Base-by-base conservation (phyloP, 1,140 invertebrate genomes). In the Bombus soroeensis region DNA sequence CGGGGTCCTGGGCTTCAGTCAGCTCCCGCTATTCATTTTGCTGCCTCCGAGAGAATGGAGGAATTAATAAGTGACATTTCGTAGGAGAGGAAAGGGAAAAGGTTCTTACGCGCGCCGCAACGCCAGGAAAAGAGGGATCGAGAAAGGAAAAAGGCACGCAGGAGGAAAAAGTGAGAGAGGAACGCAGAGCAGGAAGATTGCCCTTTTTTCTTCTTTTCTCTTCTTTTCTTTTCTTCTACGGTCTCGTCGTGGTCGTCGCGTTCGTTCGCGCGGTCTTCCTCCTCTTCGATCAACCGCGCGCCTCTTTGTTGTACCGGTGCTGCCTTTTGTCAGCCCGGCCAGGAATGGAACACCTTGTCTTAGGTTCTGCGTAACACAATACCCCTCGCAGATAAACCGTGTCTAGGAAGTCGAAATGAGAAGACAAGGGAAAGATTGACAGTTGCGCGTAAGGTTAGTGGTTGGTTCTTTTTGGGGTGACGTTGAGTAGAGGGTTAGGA, bases 61-160 rank as follows among this genome's bases (percentile, higher is more conserved):
- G 94, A 95, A 95, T 95, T 95, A 95, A 95, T 95, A 95, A 95
- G 94, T 95, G 94, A 95, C 94, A 95, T 94, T 92, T 94, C 89
- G 59, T 80, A 76, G 88, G 43, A 3, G 2, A 18, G 8, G 37
- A 28, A n/a, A 37, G 25, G 12, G 87, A 88, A 92, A 93, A 93
- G 93, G 93, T 91, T 93, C 93, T 93, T 93, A 93, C 92, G 91
- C 91, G 87, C 85, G 87, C 88, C 89, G 91, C 86, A 87, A 70
- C 87, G 28, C 62, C 70, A 72, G 87, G 80, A 62, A 85, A 66
- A 77, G 72, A 89, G 64, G 68, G 76, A 89, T 57, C 74, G 43
- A 28, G 22, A 34, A 2, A 28, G 22, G n/a, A 25, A 28, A 22
- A 43, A n/a, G 22, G 22, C 25, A 32, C n/a, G 34, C 5, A 15